phyloP scores from a whole-genome alignment of 2,888 invertebrate species.

The Thereva unica region DNA sequence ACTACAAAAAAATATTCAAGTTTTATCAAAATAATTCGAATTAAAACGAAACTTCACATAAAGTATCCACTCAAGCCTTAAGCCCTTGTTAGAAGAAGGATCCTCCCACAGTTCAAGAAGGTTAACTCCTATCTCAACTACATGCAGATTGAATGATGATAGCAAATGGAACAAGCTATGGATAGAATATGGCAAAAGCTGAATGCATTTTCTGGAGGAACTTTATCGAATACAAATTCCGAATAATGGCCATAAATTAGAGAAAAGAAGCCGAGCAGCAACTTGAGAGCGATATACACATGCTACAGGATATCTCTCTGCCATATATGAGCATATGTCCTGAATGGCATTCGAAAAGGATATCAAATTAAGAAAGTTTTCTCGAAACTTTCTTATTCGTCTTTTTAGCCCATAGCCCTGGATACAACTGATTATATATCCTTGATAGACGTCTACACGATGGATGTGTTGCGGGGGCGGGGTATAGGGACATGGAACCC shows the following conservation, averaged over 20 bases:
- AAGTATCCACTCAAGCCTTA: too few species aligned
- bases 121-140: background rate
- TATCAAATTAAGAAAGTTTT: constrained; percentile 36
- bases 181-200: constrained; percentile 10
- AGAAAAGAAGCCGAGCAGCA: constrained; percentile 17
- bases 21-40: too few species aligned
- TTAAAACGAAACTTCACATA: too few species aligned
- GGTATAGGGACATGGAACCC: too few species aligned
- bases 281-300: background rate
- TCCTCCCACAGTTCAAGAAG: background rate
- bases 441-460: constrained; percentile 6
- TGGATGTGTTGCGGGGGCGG: too few species aligned
- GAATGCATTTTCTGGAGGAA: constrained; percentile 23
- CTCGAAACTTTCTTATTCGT: constrained; percentile 34
- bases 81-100: background rate
- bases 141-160: background rate
- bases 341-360: constrained; percentile 27
- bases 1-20: too few species aligned
- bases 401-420: constrained; percentile 3
- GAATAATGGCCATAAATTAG: constrained; percentile 36
- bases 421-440: constrained; percentile 28
- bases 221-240: constrained; percentile 32
- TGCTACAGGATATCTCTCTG: constrained; percentile 22
- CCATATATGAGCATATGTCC: constrained; percentile 28
- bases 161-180: constrained; percentile 10